Evolutionary conservation across 2,888 invertebrate species (phyloP).

Genomic region (Pseudococcus longispinus): DNA sequence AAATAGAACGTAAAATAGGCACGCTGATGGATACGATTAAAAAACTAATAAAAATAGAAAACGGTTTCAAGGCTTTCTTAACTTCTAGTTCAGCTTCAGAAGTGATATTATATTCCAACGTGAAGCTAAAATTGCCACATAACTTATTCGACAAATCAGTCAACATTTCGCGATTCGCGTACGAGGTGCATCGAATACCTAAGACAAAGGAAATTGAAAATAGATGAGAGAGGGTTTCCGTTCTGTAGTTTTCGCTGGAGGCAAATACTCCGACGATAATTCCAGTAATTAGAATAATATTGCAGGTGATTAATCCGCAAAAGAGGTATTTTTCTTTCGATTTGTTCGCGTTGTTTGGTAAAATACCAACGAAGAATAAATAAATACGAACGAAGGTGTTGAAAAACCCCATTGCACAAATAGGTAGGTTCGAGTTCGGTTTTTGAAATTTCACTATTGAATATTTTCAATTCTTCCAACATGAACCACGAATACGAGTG

Average conservation of each 20-base stretch:
- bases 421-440: not conserved
- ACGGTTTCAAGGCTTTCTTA: not conserved
- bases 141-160: not conserved
- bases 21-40: not conserved
- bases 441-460: too few species aligned
- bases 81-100: not conserved
- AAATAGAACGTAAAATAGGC: slow-evolving; percentile 2
- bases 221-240: not conserved
- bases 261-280: not conserved
- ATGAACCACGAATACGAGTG: too few species aligned
- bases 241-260: not conserved
- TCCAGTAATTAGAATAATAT: not conserved
- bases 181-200: slow-evolving; percentile 24
- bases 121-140: not conserved
- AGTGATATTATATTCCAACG: not conserved
- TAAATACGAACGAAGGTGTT: not conserved
- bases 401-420: not conserved
- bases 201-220: not conserved
- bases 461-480: too few species aligned
- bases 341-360: not conserved
- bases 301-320: not conserved
- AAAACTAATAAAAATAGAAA: slow-evolving; percentile 5
- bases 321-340: slow-evolving; percentile 10
- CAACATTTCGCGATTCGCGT: not conserved
- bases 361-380: not conserved